Percentiles rank a stretch among this genome's conserved stretches.
Conservation (phyloP, 2,113 vertebrate species). For the Pygoscelis antarcticus region DNA sequence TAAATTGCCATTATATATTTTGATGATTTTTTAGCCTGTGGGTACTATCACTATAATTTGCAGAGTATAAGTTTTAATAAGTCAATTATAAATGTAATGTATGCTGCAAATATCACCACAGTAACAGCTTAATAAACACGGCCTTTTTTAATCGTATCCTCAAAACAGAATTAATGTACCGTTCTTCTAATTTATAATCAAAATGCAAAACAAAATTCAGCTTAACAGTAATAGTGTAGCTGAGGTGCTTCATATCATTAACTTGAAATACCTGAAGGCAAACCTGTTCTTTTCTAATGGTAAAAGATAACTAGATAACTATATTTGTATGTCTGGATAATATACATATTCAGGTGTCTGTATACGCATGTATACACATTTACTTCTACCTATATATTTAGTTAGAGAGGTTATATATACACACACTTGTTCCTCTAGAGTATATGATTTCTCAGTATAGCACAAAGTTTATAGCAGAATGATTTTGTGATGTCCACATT, state of each 20-base stretch:
- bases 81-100: conserved; percentile 80
- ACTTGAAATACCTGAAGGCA: conserved; percentile 71
- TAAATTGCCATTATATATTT: conserved; percentile 79
- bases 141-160: conserved; percentile 57
- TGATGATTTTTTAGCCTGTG: conserved; percentile 79
- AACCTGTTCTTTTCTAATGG: conserved; percentile 57
- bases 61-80: conserved; percentile 80
- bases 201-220: conserved; percentile 79
- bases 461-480: background rate
- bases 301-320: conserved; percentile 17
- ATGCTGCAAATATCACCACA: conserved; percentile 68
- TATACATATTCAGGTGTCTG: background rate
- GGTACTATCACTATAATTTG: conserved; percentile 76
- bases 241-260: conserved; percentile 71
- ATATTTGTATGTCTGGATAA: conserved; percentile 4
- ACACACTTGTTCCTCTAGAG: background rate
- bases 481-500: background rate
- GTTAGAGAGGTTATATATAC: background rate
- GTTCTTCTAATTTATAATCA: conserved; percentile 79
- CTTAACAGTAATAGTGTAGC: conserved; percentile 65
- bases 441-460: background rate
- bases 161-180: conserved; percentile 79
- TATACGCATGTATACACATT: background rate
- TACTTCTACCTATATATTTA: background rate
- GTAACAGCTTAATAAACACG: conserved; percentile 75